These are phyloP conservation scores for Alaudala cheleensis DNA, from an alignment of 2,113 vertebrate genomes.

Conservation along the genomic window DNA sequence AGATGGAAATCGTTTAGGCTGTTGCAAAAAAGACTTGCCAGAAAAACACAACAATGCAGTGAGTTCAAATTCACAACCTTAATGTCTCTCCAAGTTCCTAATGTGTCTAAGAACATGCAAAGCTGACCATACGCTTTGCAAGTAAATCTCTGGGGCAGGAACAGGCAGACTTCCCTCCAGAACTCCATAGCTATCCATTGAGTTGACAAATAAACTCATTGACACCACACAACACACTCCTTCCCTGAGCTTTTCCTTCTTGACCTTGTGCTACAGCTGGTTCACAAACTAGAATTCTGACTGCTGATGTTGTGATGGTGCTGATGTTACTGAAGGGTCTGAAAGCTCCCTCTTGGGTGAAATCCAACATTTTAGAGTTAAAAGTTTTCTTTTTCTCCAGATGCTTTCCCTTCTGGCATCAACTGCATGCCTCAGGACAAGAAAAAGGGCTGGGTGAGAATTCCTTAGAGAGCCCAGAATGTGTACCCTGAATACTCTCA, in stretches of 20 bases:
- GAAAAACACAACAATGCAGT: constrained; percentile 5
- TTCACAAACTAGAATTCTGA: background rate
- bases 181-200: background rate
- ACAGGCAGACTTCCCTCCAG: background rate
- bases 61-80: background rate
- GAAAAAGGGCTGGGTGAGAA: background rate
- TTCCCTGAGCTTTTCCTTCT: background rate
- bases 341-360: background rate
- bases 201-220: background rate
- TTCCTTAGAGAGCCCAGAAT: background rate
- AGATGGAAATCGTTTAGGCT: constrained; percentile 27
- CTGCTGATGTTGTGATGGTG: background rate
- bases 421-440: background rate
- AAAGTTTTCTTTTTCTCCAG: background rate
- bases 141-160: background rate
- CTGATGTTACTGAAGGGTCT: background rate
- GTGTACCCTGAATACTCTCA: background rate
- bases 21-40: constrained; percentile 25
- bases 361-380: background rate
- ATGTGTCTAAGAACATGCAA: background rate
- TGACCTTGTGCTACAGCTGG: background rate
- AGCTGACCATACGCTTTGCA: background rate
- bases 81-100: background rate
- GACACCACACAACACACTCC: background rate
- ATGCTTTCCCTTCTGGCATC: background rate